A percentile compares a stretch with the other conserved stretches of the same genome.
Conservation (phyloP, 2,888 invertebrate species). For the Thera obeliscata region DNA sequence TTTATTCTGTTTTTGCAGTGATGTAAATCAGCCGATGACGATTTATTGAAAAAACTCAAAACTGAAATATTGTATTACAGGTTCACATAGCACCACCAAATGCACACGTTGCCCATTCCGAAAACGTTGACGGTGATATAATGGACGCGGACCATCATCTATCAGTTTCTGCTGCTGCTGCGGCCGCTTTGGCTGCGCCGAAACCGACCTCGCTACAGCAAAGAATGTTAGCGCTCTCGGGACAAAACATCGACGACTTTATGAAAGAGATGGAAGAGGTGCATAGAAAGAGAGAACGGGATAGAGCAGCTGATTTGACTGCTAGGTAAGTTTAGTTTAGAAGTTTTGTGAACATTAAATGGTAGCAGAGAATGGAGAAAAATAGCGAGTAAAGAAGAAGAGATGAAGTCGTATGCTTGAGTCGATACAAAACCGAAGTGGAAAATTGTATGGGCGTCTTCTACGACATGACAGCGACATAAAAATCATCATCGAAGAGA, state of each 20-base stretch:
- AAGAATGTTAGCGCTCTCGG: slow-evolving; percentile 94
- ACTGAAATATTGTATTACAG: slow-evolving; percentile 7
- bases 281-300: slow-evolving; percentile 89
- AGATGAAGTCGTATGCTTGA: no score
- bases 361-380: no score
- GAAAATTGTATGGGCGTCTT: no score
- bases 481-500: no score
- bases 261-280: slow-evolving; percentile 97
- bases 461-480: no score
- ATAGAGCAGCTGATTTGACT: slow-evolving; percentile 85
- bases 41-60: background rate
- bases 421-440: no score
- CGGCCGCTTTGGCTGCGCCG: slow-evolving; percentile 73
- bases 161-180: slow-evolving; percentile 3
- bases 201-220: slow-evolving; percentile 93
- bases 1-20: no score
- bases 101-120: slow-evolving; percentile 8
- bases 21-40: background rate
- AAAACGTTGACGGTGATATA: slow-evolving; percentile 60
- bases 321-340: slow-evolving; percentile 69
- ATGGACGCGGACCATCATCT: slow-evolving; percentile 51
- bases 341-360: no score
- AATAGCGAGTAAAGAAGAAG: no score
- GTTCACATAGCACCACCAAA: slow-evolving; percentile 8
- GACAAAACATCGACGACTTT: slow-evolving; percentile 96